Evolutionary conservation across 2,888 invertebrate species (phyloP).

Genomic region (Synanthedon tipuliformis): DNA sequence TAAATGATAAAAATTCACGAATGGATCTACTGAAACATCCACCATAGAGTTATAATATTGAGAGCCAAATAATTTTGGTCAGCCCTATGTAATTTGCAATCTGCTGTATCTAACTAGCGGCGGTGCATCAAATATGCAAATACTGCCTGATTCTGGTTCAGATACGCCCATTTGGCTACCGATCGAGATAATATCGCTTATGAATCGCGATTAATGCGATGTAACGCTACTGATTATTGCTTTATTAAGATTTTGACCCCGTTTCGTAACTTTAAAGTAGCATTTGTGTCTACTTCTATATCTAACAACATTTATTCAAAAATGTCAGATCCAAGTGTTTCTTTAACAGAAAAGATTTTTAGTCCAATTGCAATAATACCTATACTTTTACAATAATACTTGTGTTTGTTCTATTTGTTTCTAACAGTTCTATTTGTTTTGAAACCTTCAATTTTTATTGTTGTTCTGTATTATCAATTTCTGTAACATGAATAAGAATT

Average conservation of each 20-base stretch:
- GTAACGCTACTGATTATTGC: conserved; percentile 25
- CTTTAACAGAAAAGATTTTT: too few species aligned
- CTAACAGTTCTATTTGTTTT: too few species aligned
- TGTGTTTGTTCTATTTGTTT: too few species aligned
- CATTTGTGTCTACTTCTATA: neutral
- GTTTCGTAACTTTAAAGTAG: neutral
- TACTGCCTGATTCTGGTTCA: conserved; percentile 17
- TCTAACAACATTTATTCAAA: neutral
- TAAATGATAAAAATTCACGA: too few species aligned
- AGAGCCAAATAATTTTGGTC: neutral
- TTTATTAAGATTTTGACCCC: conserved; percentile 13
- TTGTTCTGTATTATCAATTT: too few species aligned
- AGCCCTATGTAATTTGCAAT: conserved; percentile 10
- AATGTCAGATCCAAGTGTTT: neutral
- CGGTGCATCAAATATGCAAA: conserved; percentile 32
- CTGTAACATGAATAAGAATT: too few species aligned
- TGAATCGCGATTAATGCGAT: conserved; percentile 15
- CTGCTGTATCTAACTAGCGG: conserved; percentile 15
- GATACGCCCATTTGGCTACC: conserved; percentile 27
- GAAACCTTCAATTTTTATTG: too few species aligned
- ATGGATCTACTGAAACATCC: too few species aligned
- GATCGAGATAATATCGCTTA: conserved; percentile 16
- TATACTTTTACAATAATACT: too few species aligned
- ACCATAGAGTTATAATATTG: too few species aligned
- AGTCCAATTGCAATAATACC: too few species aligned